Percentiles rank a stretch among this genome's conserved stretches.
Conservation (phyloP, 2,888 invertebrate species). For the Tenthredo scrophulariae region DNA sequence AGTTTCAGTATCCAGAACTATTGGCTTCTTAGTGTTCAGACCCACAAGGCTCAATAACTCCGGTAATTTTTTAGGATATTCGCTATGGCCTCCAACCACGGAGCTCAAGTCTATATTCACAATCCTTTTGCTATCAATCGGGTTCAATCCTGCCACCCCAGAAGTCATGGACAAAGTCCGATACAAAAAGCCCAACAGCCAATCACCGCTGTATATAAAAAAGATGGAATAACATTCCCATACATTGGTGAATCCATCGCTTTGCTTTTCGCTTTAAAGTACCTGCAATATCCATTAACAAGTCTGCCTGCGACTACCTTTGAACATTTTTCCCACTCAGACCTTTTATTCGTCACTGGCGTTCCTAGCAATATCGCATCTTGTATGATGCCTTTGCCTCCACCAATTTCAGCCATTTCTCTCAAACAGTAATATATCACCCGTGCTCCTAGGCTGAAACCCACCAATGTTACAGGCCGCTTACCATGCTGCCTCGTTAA, state of each 20-base stretch:
- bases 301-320: slow-evolving; percentile 83
- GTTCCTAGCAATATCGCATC: slow-evolving; percentile 84
- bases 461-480: slow-evolving; percentile 83
- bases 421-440: slow-evolving; percentile 84
- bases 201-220: slow-evolving; percentile 79
- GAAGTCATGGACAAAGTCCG: slow-evolving; percentile 82
- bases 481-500: slow-evolving; percentile 82
- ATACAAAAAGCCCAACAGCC: slow-evolving; percentile 84
- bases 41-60: slow-evolving; percentile 78
- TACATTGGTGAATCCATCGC: neutral
- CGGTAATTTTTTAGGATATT: slow-evolving; percentile 81
- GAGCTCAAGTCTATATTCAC: slow-evolving; percentile 82
- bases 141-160: slow-evolving; percentile 82
- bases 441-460: slow-evolving; percentile 85
- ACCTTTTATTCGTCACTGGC: slow-evolving; percentile 81
- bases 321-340: slow-evolving; percentile 80
- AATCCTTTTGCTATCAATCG: slow-evolving; percentile 80
- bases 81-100: slow-evolving; percentile 81
- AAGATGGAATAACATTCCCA: slow-evolving; percentile 8
- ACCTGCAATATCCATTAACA: slow-evolving; percentile 84
- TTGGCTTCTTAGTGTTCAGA: slow-evolving; percentile 68
- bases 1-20: slow-evolving; percentile 64
- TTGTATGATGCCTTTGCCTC: slow-evolving; percentile 82
- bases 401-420: slow-evolving; percentile 79
- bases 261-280: slow-evolving; percentile 26